Evolutionary conservation across 2,888 invertebrate species (phyloP), one percentile per base, ranked within the genome.

Genomic region (Eumerus sabulonum): DNA sequence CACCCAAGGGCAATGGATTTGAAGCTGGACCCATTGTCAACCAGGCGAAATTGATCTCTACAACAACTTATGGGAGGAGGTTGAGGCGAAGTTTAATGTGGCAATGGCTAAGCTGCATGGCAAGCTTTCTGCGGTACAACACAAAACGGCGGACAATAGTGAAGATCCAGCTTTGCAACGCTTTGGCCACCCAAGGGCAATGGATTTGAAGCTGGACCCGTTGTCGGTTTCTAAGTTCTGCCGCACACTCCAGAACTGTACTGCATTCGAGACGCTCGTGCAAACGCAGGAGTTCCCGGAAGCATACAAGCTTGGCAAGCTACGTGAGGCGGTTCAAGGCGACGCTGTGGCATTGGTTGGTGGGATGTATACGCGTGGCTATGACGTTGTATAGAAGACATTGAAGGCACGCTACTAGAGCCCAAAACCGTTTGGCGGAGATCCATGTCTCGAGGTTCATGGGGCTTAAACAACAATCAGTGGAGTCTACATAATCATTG

Each of bases 301-400:
- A n/a, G n/a, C n/a, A n/a, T n/a, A n/a, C n/a, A n/a, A n/a, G n/a
- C n/a, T n/a, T n/a, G n/a, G n/a, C n/a, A 67, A 70, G 57, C 36
- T 71, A 11, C 76, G 71, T 12, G 59, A 48, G 14, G 66, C 76
- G 3, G 64, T 72, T 42, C 18, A 71, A 19, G 71, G 62, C 19
- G 56, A 62, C 16, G 50, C 73, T n/a, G 53, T 53, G 42, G 45
- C 66, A 14, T 44, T 70, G 19, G 54, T 70, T 18, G 54, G 62
- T 40, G 62, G 70, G 0, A 56, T 56, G 19, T 48, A 48, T n/a
- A 54, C 56, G 27, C 45, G 5, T 36, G 36, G 53, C 16, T 81
- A 68, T 9, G 70, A 70, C 0, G 13, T 56, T 4, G 63, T 60
- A 1, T 73, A 73, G 66, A 14, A 44, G 13, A 68, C 60, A 4